Percentiles rank a stretch among this genome's conserved stretches.
These are phyloP conservation scores for Hippolais icterina DNA, from an alignment of 2,113 vertebrate species.

Conservation along the genomic window DNA sequence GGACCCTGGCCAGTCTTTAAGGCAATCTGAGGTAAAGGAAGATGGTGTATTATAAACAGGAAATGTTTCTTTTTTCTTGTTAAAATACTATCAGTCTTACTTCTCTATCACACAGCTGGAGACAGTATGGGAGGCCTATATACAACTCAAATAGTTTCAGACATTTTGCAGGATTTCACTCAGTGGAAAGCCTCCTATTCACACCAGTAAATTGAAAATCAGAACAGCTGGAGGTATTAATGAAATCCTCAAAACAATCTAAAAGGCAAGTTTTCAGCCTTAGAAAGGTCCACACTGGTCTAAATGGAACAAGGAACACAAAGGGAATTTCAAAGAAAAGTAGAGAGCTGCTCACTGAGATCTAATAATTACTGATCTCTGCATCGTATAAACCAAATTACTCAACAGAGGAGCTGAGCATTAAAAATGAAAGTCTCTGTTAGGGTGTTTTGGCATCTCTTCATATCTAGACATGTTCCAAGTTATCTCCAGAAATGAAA, in stretches of 20 bases:
- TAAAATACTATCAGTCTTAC: background rate
- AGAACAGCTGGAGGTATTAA: background rate
- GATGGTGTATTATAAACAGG: background rate
- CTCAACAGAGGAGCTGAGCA: background rate
- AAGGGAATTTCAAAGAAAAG: background rate
- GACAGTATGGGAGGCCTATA: background rate
- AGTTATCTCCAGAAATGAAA: slow-evolving; percentile 32
- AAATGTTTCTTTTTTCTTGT: background rate
- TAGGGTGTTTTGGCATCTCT: background rate
- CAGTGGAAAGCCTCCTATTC: background rate
- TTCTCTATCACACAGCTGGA: background rate
- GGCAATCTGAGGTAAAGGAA: background rate
- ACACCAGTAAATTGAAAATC: background rate
- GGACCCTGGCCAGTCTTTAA: background rate
- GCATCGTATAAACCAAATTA: background rate
- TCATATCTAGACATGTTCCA: slow-evolving; percentile 2
- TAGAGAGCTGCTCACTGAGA: background rate
- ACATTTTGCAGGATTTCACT: background rate
- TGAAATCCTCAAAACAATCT: background rate
- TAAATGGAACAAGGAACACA: background rate
- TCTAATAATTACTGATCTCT: slow-evolving; percentile 18
- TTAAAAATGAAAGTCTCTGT: background rate
- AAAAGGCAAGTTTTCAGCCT: background rate
- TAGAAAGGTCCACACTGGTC: background rate
- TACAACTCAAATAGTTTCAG: background rate